Base-by-base conservation (phyloP, 2,797 vertebrate genomes). In the Sebastes taczanowskii region DNA sequence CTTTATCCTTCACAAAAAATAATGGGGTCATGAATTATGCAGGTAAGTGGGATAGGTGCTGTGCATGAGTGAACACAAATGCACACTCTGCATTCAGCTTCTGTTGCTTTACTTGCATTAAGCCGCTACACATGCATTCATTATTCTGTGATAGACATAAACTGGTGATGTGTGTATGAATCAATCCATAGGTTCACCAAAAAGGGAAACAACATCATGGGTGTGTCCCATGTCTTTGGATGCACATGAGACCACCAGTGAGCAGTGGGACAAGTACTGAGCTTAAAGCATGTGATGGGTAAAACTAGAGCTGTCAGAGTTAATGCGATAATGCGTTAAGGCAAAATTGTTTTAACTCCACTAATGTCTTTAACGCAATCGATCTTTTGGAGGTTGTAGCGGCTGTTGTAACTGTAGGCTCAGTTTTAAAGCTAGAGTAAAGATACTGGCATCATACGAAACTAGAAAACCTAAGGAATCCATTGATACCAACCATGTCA, bases 1-100 rank as follows among this genome's bases (percentile, higher is more conserved):
- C 10, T 8, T 22, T 5, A 29, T 34, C 22, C 38, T 49, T 18
- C 42, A 52, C 27, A 65, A 27, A 61, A 27, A 1, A 4, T 6
- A 55, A 71, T 30, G n/a, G 53, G 6, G 52, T 67, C 61, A 84
- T 87, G 23, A 86, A 88, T 83, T 64, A 85, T 88, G 82, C 62
- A 87, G 66, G 63, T 35, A 3, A 68, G 59, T 62, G 49, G 30
- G 7, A 73, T 62, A 20, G 77, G 23, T 55, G 35, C 22, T 58
- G 34, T 22, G 60, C 46, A 71, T 16, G 63, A 74, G 64, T 53
- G 30, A 64, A 77, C 23, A 73, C 27, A 55, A 68, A 62, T 23
- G 42, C 25, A 46, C 53, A 18, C 11, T 60, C 46, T 56, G 18
- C 8, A 59, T 11, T 23, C n/a, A 60, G 20, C 46, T 0, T 49